Base-by-base conservation (phyloP, 2,888 invertebrate genomes). In the Criorhina ranunculi region DNA sequence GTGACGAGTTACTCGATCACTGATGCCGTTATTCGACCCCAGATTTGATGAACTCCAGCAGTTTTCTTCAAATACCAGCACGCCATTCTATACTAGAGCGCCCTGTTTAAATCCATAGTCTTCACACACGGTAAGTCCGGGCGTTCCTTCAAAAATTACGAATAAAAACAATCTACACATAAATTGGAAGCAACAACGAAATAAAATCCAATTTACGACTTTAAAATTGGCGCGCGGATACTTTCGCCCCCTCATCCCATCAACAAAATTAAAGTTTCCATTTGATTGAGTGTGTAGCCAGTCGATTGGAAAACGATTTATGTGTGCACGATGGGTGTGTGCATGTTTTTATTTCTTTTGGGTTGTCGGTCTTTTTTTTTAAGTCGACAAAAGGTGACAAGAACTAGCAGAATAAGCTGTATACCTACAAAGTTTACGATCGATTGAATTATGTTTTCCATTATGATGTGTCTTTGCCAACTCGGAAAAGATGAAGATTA, bases 261-360 rank as follows among this genome's bases (percentile, higher is more conserved):
- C 53, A 42, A 29, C 3, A 19, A 55, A 67, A 67, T 55, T 11
- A 17, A 55, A 42, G 51, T 55, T 67, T 55, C 53, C 55, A 55
- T 55, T 53, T 55, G 67, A 67, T 42, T 67, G 55, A 42, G 15
- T 67, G 33, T 67, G 67, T 11, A 55, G 9, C 42, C 53, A 42
- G 17, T 67, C 53, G 42, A 55, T 37, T 66, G 66, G 42, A 66
- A 66, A 51, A 19, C 66, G 66, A 66, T 55, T 53, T 31, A 67
- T 53, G 31, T 33, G 31, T 42, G 24, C 24, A 6, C 44, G 66
- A 37, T 42, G 42, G 40, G 37, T 53, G 29, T 40, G 66, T 53
- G n/a, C 60, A 1, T 11, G 42, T 0, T 7, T 31, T 29, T n/a
- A n/a, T n/a, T n/a, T n/a, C n/a, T n/a, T n/a, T n/a, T n/a, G n/a